Conservation (phyloP, 2,113 vertebrate species). For the Numida meleagris region DNA sequence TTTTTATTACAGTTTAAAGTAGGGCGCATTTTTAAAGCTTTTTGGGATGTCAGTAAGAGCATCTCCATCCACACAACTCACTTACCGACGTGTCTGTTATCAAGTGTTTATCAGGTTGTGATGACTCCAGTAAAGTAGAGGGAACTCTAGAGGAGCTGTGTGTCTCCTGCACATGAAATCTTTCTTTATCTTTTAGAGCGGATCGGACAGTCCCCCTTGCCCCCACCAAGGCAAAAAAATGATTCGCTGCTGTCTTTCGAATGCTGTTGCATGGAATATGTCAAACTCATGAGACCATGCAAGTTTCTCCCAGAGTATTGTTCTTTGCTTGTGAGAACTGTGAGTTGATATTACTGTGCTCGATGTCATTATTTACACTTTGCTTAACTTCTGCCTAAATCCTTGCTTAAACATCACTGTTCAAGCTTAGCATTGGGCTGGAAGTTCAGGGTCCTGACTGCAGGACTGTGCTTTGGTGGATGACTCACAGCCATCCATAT, state of each 20-base stretch:
- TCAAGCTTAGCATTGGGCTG: background rate
- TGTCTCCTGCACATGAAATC: background rate
- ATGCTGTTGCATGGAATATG: background rate
- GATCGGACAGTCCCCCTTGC: background rate
- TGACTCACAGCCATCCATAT: background rate
- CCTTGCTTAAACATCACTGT: background rate
- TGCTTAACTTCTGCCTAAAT: background rate
- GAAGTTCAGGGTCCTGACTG: background rate
- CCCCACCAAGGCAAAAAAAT: accelerated
- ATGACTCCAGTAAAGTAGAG: constrained; percentile 12
- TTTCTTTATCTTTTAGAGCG: background rate
- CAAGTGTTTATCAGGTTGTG: constrained; percentile 23
- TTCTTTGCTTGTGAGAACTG: background rate
- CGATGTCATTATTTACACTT: background rate
- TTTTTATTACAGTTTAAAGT: constrained; percentile 24
- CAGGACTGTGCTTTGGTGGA: background rate
- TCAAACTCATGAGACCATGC: background rate
- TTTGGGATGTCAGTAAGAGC: background rate
- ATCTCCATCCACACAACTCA: constrained; percentile 46
- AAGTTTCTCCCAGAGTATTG: background rate
- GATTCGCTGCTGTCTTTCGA: background rate
- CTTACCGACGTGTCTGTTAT: constrained; percentile 27
- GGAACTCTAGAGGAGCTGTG: background rate
- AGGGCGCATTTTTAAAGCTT: constrained; percentile 8
- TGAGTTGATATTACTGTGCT: background rate